Evolutionary conservation across 2,797 vertebrate genomes (phyloP), one percentile per base, ranked within the genome.

Genomic region (Tokudaia muenninki): DNA sequence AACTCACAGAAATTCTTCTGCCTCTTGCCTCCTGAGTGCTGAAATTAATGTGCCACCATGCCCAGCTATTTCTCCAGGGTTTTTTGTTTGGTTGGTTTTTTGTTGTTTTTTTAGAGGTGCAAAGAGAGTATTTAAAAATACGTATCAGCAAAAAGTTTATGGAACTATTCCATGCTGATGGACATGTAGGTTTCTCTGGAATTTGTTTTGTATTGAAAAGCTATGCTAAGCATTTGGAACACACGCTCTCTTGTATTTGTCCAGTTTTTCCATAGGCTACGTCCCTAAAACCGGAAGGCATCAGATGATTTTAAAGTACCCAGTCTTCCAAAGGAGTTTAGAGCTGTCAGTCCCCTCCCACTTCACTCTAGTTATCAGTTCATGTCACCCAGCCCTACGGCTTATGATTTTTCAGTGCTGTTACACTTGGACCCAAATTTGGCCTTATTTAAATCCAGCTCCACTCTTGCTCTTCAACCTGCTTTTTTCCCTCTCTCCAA

Each of bases 201-300:
- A 57, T 83, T 17, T 92, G 84, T 94, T 96, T 92, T 86, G 34
- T 84, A 55, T 44, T 78, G 7, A 77, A 92, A 84, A 95, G 67
- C 34, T 78, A 19, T 80, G 65, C 70, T 81, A 74, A 87, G 87
- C 24, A 61, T 57, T 70, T 67, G n/a, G 4, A 65, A 12, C 57
- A 89, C 12, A 57, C 2, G 86, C 13, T 26, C 3, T 77, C 65
- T 87, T 83, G 77, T 16, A 41, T 74, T 80, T 94, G 72, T 19
- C 31, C 59, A 81, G 9, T 61, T 77, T 72, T 59, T 83, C 83
- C 52, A 94, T 34, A 52, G 63, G 59, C 61, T 26, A 91, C 4
- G 70, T 80, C 24, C 44, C 74, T 52, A 94, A 52, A 61, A 90
- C 26, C 44, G 37, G 74, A 86, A 89, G 79, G 59, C 52, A 87